phyloP scores from a whole-genome alignment of 2,113 vertebrate species.

The Scortum barcoo region DNA sequence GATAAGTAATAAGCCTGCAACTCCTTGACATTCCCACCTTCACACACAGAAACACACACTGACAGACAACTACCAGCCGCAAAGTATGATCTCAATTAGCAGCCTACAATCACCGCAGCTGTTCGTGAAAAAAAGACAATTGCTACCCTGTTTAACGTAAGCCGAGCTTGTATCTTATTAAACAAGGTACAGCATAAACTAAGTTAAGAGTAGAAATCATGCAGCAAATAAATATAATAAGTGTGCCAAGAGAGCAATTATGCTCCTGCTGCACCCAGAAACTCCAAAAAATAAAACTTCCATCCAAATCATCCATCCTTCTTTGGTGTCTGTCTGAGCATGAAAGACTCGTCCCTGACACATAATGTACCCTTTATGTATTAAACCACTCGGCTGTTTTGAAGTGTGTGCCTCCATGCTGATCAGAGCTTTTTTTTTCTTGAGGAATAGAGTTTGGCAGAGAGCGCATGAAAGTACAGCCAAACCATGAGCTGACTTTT shows the following conservation, averaged over 20 bases:
- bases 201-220: not conserved
- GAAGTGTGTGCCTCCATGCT: conserved; percentile 37
- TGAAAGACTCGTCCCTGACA: conserved; percentile 32
- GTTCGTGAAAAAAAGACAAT: not conserved
- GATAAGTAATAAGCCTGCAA: conserved; percentile 31
- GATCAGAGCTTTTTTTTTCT: conserved; percentile 56
- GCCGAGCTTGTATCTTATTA: not conserved
- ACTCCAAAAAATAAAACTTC: not conserved
- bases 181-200: not conserved
- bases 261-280: conserved; percentile 6
- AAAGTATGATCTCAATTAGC: not conserved
- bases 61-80: not conserved
- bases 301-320: not conserved
- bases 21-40: conserved; percentile 22
- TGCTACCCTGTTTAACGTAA: conserved; percentile 12
- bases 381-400: conserved; percentile 50
- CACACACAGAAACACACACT: conserved; percentile 12
- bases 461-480: conserved; percentile 17
- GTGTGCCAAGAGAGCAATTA: conserved; percentile 28
- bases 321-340: conserved; percentile 17
- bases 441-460: conserved; percentile 55
- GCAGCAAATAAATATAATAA: conserved; percentile 11
- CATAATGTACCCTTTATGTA: conserved; percentile 45
- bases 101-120: not conserved
- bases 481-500: conserved; percentile 66